A percentile compares a stretch with the other conserved stretches of the same genome.
phyloP scores from a whole-genome alignment of 2,888 invertebrate genomes.

The Eugnorisma glareosa region DNA sequence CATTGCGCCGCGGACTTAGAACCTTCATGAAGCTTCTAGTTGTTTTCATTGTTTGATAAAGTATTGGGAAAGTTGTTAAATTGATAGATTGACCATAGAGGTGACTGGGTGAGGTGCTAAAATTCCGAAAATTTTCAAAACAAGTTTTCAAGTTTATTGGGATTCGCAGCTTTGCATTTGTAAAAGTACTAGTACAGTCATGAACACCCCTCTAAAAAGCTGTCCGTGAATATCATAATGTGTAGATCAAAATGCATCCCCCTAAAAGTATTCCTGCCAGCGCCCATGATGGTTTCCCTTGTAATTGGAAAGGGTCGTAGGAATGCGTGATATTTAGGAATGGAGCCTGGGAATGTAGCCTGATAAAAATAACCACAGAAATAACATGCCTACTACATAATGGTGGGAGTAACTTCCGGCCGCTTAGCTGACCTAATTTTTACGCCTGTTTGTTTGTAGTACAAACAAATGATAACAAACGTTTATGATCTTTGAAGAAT shows the following conservation, averaged over 20 bases:
- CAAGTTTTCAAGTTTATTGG: not conserved
- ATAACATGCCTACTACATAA: slow-evolving; percentile 9
- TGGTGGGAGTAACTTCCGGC: slow-evolving; percentile 31
- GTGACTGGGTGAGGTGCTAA: not conserved
- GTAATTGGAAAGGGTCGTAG: not conserved
- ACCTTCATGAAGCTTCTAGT: slow-evolving; percentile 7
- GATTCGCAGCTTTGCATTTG: not conserved
- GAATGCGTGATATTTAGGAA: not conserved
- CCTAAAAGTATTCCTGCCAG: not conserved
- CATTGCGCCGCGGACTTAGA: slow-evolving; percentile 44
- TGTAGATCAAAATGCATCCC: not conserved
- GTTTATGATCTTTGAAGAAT: slow-evolving; percentile 17
- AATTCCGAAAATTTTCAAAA: not conserved
- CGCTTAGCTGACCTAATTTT: slow-evolving; percentile 44
- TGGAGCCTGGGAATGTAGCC: not conserved
- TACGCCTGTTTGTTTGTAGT: slow-evolving; percentile 18
- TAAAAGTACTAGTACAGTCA: not conserved
- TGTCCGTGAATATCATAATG: not conserved
- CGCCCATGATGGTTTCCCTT: not conserved
- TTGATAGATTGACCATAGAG: not conserved
- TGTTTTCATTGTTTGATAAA: slow-evolving; percentile 13
- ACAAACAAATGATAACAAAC: slow-evolving; percentile 27
- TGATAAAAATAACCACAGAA: slow-evolving; percentile 14
- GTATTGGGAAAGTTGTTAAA: not conserved
- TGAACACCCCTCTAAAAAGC: not conserved